Evolutionary conservation across 2,113 vertebrate genomes (phyloP).

Genomic region (Pyxicephalus adspersus): DNA sequence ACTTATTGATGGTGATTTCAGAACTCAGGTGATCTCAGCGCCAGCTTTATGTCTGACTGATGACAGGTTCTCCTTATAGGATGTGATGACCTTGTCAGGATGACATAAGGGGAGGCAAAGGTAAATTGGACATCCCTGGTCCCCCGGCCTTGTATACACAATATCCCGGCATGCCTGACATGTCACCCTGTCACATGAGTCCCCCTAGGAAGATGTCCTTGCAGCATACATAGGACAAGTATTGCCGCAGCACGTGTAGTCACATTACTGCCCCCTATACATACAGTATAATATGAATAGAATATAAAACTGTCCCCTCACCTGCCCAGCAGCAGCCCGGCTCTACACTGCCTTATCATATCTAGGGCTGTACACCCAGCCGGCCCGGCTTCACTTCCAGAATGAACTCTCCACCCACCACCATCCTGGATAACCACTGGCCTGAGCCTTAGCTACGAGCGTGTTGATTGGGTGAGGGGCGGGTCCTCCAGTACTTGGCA

Average conservation of each 20-base stretch:
- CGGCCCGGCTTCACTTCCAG: constrained; percentile 3
- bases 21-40: neutral
- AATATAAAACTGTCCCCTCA: neutral
- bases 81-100: too few species aligned
- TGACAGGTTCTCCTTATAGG: too few species aligned
- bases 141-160: too few species aligned
- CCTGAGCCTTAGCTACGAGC: neutral
- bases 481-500: too few species aligned
- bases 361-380: neutral
- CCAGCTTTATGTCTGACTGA: neutral
- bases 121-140: too few species aligned
- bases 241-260: too few species aligned
- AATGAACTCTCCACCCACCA: neutral
- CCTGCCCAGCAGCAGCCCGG: constrained; percentile 34
- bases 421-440: neutral
- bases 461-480: constrained; percentile 6
- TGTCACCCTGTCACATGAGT: neutral
- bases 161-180: too few species aligned
- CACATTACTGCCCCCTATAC: neutral
- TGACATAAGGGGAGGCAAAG: too few species aligned
- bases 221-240: neutral
- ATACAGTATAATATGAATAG: neutral
- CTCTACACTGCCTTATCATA: constrained; percentile 29
- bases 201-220: too few species aligned
- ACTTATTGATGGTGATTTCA: too few species aligned